These are phyloP conservation scores for Spatula versicolor DNA, from an alignment of 2,797 vertebrate genomes.

Conservation along the genomic window DNA sequence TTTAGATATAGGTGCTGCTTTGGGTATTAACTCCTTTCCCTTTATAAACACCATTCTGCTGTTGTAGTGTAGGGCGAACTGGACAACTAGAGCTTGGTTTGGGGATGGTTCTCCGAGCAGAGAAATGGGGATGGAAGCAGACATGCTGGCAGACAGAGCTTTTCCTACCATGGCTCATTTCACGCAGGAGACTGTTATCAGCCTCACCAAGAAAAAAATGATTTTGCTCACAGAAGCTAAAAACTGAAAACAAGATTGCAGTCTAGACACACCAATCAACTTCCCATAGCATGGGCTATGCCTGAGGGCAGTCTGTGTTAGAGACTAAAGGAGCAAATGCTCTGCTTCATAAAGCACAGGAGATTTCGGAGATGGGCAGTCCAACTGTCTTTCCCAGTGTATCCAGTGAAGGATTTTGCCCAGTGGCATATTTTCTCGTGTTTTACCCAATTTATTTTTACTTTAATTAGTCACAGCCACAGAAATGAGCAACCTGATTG, in stretches of 20 bases:
- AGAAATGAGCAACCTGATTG: background rate
- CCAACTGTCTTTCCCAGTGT: background rate
- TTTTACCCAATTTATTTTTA: background rate
- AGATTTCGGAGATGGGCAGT: background rate
- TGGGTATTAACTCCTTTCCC: background rate
- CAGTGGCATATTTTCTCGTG: background rate
- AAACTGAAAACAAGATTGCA: background rate
- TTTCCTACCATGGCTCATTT: background rate
- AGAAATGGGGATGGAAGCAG: background rate
- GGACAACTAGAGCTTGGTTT: background rate
- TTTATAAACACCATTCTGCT: background rate
- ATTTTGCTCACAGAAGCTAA: background rate
- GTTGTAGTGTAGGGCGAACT: background rate
- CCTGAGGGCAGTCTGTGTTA: background rate
- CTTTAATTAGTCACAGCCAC: background rate
- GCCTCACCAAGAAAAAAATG: background rate
- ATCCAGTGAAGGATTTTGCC: background rate
- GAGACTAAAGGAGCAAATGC: background rate
- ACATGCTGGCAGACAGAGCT: background rate
- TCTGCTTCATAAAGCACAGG: background rate
- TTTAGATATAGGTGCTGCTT: constrained; percentile 5
- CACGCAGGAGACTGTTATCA: background rate
- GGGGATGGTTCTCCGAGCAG: background rate
- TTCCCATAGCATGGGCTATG: background rate
- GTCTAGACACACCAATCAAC: background rate